Conservation (phyloP, 1,140 invertebrate genomes). For the Drosophila kurseongensis region DNA sequence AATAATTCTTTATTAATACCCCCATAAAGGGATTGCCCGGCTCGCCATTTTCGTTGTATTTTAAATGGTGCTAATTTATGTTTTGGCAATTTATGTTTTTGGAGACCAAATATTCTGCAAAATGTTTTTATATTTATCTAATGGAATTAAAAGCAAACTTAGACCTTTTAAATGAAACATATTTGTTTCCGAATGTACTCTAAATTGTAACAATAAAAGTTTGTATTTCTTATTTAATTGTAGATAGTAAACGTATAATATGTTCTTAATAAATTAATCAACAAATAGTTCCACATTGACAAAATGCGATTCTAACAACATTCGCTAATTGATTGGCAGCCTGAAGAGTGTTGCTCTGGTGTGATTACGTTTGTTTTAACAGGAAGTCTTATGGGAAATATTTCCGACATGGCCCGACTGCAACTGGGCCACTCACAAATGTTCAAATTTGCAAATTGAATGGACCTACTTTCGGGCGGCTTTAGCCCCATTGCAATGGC, state of each 20-base stretch:
- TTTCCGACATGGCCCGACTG: constrained; percentile 21
- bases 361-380: constrained; percentile 15
- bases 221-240: background rate
- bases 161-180: background rate
- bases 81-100: background rate
- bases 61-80: constrained; percentile 1
- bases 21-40: background rate
- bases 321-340: constrained; percentile 7
- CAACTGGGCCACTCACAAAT: constrained; percentile 24
- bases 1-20: background rate
- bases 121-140: constrained; percentile 11
- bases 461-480: constrained; percentile 42
- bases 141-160: constrained; percentile 1
- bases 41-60: background rate
- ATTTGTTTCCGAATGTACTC: background rate
- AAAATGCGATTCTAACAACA: background rate
- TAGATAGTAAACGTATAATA: background rate
- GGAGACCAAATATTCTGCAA: background rate
- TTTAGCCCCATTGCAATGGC: constrained; percentile 50
- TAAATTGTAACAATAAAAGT: background rate
- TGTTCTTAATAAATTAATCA: too few relatives aligned
- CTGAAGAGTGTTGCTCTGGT: background rate
- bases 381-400: constrained; percentile 18
- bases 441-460: constrained; percentile 46
- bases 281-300: too few relatives aligned